Base-by-base conservation (phyloP, 2,888 invertebrate genomes). In the Metellina segmentata region DNA sequence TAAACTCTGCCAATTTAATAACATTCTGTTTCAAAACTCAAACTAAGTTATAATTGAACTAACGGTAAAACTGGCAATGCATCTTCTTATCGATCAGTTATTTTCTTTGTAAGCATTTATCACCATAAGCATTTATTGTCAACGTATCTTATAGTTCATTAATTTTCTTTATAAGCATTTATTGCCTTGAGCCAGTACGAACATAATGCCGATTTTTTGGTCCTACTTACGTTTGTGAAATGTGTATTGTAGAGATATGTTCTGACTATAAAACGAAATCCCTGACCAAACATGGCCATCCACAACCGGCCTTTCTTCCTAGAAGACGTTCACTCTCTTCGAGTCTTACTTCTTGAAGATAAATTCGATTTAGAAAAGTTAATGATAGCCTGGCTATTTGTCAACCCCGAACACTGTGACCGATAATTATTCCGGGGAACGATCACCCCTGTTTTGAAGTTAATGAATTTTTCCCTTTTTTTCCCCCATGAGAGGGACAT, bases 381-480 rank as follows among this genome's bases (percentile, higher is more conserved):
- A 87, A 87, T 87, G 87, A 87, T 87, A 87, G 87, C 53, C 81
- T 74, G 34, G 52, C 72, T 72, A 61, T 87, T 87, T 87, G 79
- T 72, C 87, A 87, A 72, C 49, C 48, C 81, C 20, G 69, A 86
- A 85, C 19, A n/a, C 87, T 34, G 49, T n/a, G 72, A 70, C 51
- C 48, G 79, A 34, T 74, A 87, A 87, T 87, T 87, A 87, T 87
- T 74, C 20, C 13, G 53, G 53, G 51, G 48, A n/a, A 82, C 48
- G 77, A 77, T 51, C 13, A n/a, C 16, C n/a, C 72, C 20, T 61
- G 16, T 51, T 74, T 51, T 34, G 52, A 34, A 83, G 52, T 74
- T 53, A 83, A 74, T 20, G 52, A 83, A 83, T 34, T 74, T 61
- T 61, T 74, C n/a, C 20, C 19, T 49, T n/a, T 8, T 11, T 79